Conservation (phyloP, 2,797 vertebrate genomes). For the Neoniphon sammara region DNA sequence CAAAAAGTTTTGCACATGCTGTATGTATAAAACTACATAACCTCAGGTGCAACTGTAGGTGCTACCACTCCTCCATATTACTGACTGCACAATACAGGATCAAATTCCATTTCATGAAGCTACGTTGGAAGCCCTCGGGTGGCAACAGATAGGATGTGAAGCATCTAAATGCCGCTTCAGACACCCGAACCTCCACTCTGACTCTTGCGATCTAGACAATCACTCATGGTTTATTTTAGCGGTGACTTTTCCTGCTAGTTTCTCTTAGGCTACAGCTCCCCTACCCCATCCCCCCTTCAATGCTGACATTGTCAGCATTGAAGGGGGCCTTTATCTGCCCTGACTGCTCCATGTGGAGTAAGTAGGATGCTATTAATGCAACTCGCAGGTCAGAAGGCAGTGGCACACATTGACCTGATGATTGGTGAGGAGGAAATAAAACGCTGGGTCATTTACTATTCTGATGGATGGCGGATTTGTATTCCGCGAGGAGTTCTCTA, state of each 20-base stretch:
- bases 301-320: constrained; percentile 53
- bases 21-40: background rate
- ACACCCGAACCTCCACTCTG: constrained; percentile 48
- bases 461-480: constrained; percentile 37
- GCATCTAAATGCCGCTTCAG: constrained; percentile 40
- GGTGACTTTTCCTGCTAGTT: constrained; percentile 59
- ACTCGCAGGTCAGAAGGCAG: constrained; percentile 40
- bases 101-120: background rate
- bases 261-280: constrained; percentile 32
- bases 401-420: constrained; percentile 37
- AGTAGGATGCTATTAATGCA: constrained; percentile 48
- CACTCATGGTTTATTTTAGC: constrained; percentile 51
- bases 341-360: constrained; percentile 51
- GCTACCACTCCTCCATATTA: background rate
- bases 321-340: constrained; percentile 44
- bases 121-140: constrained; percentile 17
- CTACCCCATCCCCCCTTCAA: constrained; percentile 17
- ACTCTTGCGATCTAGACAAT: constrained; percentile 26
- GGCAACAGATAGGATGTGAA: constrained; percentile 22
- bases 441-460: constrained; percentile 19
- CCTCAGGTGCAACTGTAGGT: background rate
- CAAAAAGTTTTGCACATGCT: background rate
- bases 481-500: constrained; percentile 7
- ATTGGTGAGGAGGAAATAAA: constrained; percentile 50
- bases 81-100: background rate